These are phyloP conservation scores for Euthynnus affinis DNA, from an alignment of 2,797 vertebrate species.

Conservation along the genomic window DNA sequence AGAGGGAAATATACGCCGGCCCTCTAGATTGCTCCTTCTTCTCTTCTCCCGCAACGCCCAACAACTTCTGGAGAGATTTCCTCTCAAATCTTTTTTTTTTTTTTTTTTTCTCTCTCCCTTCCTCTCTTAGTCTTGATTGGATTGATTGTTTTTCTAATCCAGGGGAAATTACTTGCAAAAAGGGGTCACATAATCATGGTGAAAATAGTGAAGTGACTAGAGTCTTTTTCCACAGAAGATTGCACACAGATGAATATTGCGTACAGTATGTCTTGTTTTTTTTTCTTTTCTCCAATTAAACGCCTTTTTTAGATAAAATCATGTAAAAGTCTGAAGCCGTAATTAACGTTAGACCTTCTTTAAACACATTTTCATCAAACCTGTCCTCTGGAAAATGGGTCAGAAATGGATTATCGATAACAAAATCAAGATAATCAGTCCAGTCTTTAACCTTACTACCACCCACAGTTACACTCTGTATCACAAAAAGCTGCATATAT, in stretches of 20 bases:
- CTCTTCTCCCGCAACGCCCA: constrained; percentile 69
- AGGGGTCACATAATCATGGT: constrained; percentile 77
- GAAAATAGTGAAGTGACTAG: constrained; percentile 71
- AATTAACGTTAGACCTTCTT: constrained; percentile 15
- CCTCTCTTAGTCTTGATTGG: constrained; percentile 80
- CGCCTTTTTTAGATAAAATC: constrained; percentile 28
- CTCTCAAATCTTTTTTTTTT: constrained; percentile 74
- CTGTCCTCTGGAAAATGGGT: background rate
- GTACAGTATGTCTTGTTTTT: background rate
- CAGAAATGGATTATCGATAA: constrained; percentile 5
- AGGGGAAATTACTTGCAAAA: constrained; percentile 84
- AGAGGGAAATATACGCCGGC: constrained; percentile 84
- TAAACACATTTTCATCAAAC: background rate
- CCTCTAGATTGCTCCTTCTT: constrained; percentile 74
- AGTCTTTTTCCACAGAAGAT: constrained; percentile 24
- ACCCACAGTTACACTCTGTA: background rate
- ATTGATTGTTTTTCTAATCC: constrained; percentile 89
- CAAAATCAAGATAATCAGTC: background rate
- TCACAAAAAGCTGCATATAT: too few species aligned
- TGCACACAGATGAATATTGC: constrained; percentile 36
- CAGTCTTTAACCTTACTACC: background rate
- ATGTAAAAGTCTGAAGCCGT: background rate
- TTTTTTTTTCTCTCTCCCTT: background rate
- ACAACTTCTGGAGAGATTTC: constrained; percentile 85
- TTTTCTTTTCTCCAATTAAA: constrained; percentile 27